Evolutionary conservation across 1,140 invertebrate genomes (phyloP), one percentile per base, ranked within the genome.

Genomic region (Dinoponera quadriceps): DNA sequence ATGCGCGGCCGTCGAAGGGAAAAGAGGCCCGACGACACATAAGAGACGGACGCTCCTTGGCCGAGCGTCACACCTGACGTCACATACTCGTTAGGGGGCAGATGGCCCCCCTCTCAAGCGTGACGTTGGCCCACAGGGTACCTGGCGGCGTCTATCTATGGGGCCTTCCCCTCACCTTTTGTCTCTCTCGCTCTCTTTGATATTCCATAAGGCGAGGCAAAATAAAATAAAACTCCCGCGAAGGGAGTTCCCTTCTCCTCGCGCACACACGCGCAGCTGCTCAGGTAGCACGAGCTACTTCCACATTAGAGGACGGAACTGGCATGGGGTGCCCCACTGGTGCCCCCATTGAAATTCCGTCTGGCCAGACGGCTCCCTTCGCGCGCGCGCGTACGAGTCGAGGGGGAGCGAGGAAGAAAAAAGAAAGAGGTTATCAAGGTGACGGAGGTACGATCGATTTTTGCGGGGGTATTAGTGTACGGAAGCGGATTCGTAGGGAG

Each of bases 201-300:
- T 55, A n/a, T 63, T 90, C 91, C 91, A 93, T 92, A 93, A 93
- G 92, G 90, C 74, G 86, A 93, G 90, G 90, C 90, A 90, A 93
- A 92, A 91, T 92, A 90, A 92, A 93, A 93, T 92, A 91, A 92
- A 92, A 92, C 90, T 91, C 84, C 89, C 89, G 89, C 84, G 83
- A 87, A 88, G 89, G 85, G 90, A 88, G 89, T 83, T 83, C 88
- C 83, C 88, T 88, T 85, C 54, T 75, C 77, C 38, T 81, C 84
- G 88, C 86, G 86, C 90, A 84, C 91, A 89, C 89, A 86, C 88
- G 88, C 75, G 89, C 91, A 94, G 92, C 93, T 94, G 93, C 91
- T 92, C 93, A 94, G 93, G 93, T 94, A 94, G 92, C 92, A 92
- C 93, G 92, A 92, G 91, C 92, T 93, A 92, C 92, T 92, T 92